phyloP scores from a whole-genome alignment of 2,888 invertebrate species.

The Abrostola triplasia region DNA sequence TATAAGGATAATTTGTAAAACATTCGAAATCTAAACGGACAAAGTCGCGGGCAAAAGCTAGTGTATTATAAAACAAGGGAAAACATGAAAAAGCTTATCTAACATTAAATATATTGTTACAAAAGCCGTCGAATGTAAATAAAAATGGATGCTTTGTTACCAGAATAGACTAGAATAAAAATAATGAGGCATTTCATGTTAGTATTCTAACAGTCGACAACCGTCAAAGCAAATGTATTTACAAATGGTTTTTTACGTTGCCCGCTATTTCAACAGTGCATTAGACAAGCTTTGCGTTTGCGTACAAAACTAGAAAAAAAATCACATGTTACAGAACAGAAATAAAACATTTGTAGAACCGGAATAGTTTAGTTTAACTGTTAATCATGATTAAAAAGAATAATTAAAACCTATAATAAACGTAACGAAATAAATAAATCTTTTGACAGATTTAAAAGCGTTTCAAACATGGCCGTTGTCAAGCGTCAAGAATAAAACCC shows the following conservation, averaged over 20 bases:
- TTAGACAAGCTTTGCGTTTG: conserved; percentile 32
- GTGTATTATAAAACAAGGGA: no score
- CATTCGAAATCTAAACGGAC: no score
- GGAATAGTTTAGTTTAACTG: not conserved
- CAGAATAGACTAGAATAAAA: conserved; percentile 30
- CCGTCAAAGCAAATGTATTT: conserved; percentile 48
- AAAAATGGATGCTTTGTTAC: conserved; percentile 39
- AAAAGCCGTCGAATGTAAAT: conserved; percentile 21
- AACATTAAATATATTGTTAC: conserved; percentile 11
- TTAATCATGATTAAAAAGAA: not conserved
- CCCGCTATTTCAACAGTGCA: conserved; percentile 31
- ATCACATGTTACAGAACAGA: not conserved
- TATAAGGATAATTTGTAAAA: no score
- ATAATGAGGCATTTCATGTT: conserved; percentile 41
- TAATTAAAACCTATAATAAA: not conserved
- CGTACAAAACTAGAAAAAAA: not conserved
- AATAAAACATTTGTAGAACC: not conserved
- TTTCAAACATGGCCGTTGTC: conserved; percentile 64
- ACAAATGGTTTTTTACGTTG: conserved; percentile 43
- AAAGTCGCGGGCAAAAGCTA: no score
- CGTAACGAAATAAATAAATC: conserved; percentile 5
- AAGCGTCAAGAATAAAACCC: conserved; percentile 63
- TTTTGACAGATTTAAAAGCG: conserved; percentile 40
- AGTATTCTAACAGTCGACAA: conserved; percentile 41
- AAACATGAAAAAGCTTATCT: not conserved